A percentile compares a stretch with the other conserved stretches of the same genome.
Evolutionary conservation across 2,113 vertebrate species (phyloP).

Genomic region (Gorsachius goisagi): DNA sequence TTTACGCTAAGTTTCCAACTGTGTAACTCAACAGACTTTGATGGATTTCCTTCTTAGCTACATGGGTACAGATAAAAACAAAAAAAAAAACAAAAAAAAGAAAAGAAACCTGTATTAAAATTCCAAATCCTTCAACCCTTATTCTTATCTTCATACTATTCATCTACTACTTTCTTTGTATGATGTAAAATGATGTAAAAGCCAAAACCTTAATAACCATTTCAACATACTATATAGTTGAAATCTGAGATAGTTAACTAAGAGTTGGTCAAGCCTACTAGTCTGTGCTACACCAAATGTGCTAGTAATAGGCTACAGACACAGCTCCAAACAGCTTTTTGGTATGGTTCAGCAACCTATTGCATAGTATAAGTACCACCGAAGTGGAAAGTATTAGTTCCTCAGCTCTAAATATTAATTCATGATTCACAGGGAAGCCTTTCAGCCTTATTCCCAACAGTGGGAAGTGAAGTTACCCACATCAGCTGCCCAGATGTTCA

Average conservation of each 20-base stretch:
- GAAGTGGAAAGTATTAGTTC: background rate
- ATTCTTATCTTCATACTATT: background rate
- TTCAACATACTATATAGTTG: background rate
- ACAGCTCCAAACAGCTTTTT: background rate
- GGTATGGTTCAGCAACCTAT: background rate
- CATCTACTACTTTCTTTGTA: background rate
- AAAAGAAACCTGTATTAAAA: background rate
- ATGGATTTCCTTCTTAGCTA: background rate
- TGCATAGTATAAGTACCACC: background rate
- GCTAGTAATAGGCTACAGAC: background rate
- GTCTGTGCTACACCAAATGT: background rate
- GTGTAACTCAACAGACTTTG: background rate
- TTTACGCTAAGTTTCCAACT: background rate
- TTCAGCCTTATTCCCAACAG: background rate
- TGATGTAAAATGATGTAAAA: background rate
- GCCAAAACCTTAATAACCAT: background rate
- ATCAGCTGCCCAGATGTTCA: background rate
- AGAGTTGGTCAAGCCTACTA: background rate
- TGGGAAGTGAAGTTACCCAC: background rate
- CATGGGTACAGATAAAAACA: background rate
- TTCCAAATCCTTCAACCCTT: background rate
- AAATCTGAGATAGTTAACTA: background rate
- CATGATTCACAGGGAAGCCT: background rate
- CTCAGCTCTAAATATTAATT: background rate
- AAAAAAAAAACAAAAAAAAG: background rate